A percentile compares a stretch with the other conserved stretches of the same genome.
Conservation (phyloP, 2,888 invertebrate species). For the Epinotia brunnichana region DNA sequence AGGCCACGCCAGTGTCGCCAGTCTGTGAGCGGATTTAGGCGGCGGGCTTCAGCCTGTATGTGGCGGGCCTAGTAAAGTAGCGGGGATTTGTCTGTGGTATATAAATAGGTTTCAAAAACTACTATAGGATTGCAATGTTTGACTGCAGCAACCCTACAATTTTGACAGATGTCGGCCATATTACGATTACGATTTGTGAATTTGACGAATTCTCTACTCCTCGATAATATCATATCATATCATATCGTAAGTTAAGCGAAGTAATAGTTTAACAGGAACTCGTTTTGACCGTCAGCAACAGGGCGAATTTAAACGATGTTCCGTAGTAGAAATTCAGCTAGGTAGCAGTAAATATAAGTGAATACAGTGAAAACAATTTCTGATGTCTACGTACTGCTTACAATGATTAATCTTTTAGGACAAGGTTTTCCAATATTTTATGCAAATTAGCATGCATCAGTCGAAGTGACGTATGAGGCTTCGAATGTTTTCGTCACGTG, state of each 20-base stretch:
- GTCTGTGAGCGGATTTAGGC: no score
- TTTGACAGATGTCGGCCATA: slow-evolving; percentile 74
- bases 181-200: slow-evolving; percentile 57
- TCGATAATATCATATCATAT: slow-evolving; percentile 45
- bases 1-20: no score
- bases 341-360: slow-evolving; percentile 55
- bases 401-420: slow-evolving; percentile 75
- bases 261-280: slow-evolving; percentile 45
- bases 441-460: slow-evolving; percentile 75
- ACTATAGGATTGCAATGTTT: slow-evolving; percentile 46
- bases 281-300: slow-evolving; percentile 22
- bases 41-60: not conserved
- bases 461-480: slow-evolving; percentile 47
- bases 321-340: slow-evolving; percentile 10
- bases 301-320: slow-evolving; percentile 28
- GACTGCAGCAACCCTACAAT: slow-evolving; percentile 46
- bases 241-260: slow-evolving; percentile 34
- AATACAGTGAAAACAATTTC: slow-evolving; percentile 70
- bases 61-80: not conserved
- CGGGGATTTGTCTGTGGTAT: slow-evolving; percentile 15
- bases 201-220: slow-evolving; percentile 54
- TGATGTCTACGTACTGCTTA: slow-evolving; percentile 78
- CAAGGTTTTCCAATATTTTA: slow-evolving; percentile 77
- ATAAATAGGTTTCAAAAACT: not conserved
- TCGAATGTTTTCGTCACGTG: slow-evolving; percentile 47